Base-by-base conservation (phyloP, 2,888 invertebrate species). In the Agapetus fuscipes region DNA sequence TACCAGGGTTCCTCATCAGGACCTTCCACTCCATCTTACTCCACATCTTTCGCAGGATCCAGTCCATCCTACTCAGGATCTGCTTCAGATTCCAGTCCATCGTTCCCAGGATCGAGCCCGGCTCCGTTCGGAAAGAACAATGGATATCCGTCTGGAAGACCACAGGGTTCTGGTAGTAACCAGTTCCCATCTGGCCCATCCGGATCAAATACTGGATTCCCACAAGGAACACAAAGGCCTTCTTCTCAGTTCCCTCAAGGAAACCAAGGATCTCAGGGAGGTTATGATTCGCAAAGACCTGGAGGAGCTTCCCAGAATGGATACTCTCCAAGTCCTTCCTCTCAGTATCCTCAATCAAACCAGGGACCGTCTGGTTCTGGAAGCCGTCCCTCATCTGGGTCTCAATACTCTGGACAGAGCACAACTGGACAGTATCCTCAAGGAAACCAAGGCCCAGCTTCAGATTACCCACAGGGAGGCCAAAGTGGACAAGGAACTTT, bases 41-140 rank as follows among this genome's bases (percentile, higher is more conserved):
- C 46, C 26, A 45, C 53, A 39, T 55, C 56, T 34, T 61, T 55
- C 35, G 58, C 61, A 5, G 57, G 56, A 44, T 47, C 51, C 48
- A 45, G 44, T 46, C 25, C 50, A 44, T 32, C 46, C 37, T 17
- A 55, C 33, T 58, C 60, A 4, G 57, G 56, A 46, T 41, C 50
- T 45, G n/a, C n/a, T n/a, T n/a, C n/a, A n/a, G n/a, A n/a, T n/a
- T n/a, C n/a, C n/a, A 43, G 41, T 46, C 28, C 49, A 44, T 30
- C 42, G 39, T 46, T 45, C 39, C 45, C 47, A 41, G 47, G 48
- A 28, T 34, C 38, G 29, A 44, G 43, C 25, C 34, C 38, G 11
- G 43, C 47, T 17, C 36, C 43, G 15, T 33, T 32, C 10, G 41
- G 40, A 30, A 32, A 43, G 3, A 20, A 17, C 41, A 33, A 29